These are phyloP conservation scores for Scaptomyza cyrtandrae DNA, from an alignment of 2,888 invertebrate species.

Conservation along the genomic window DNA sequence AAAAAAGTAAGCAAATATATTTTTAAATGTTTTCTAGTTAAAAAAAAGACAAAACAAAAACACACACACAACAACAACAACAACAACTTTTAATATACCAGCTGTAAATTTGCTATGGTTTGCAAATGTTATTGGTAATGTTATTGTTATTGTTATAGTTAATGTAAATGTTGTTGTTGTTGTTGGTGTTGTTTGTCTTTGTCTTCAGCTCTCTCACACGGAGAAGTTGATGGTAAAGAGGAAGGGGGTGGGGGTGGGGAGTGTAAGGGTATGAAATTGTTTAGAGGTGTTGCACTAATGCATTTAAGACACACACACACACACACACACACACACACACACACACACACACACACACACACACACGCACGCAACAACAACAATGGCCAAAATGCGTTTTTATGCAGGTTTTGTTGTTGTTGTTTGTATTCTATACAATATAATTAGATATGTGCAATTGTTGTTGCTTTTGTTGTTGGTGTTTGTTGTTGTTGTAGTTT, in stretches of 20 bases:
- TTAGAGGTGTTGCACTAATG: slow-evolving; percentile 33
- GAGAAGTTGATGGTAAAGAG: too few species aligned
- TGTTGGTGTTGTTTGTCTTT: background rate
- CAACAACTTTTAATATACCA: too few species aligned
- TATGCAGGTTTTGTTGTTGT: slow-evolving; percentile 37
- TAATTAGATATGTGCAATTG: slow-evolving; percentile 2
- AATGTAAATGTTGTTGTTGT: too few species aligned
- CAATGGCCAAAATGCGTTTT: slow-evolving; percentile 37
- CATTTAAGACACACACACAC: slow-evolving; percentile 30
- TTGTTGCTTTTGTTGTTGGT: slow-evolving; percentile 29
- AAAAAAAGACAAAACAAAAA: too few species aligned
- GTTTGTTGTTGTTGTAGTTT: slow-evolving; percentile 32
- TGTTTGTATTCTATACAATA: slow-evolving; percentile 10
- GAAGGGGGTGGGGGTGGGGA: background rate
- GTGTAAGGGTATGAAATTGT: background rate
- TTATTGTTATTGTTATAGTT: too few species aligned
- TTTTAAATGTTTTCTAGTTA: too few species aligned
- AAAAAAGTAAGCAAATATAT: too few species aligned
- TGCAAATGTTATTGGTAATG: background rate
- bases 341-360: background rate
- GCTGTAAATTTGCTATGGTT: background rate
- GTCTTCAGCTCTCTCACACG: background rate
- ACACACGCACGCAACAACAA: slow-evolving; percentile 14
- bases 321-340: background rate
- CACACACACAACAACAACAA: too few species aligned